Evolutionary conservation across 2,888 invertebrate species (phyloP).

Genomic region (Chydorus sphaericus): DNA sequence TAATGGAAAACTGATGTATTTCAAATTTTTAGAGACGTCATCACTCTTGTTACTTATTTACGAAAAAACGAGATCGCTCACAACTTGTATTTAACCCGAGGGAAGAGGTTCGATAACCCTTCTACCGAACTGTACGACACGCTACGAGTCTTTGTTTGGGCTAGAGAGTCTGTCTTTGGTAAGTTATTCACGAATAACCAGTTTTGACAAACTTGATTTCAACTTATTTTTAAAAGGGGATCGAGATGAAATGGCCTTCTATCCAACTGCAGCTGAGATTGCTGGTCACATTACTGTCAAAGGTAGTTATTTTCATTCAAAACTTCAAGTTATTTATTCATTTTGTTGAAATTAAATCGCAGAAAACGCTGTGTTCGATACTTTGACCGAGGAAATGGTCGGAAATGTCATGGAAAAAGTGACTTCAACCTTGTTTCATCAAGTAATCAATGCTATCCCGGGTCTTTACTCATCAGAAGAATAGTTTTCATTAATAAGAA

Average conservation of each 20-base stretch:
- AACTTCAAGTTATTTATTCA: not conserved
- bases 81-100: constrained; percentile 54
- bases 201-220: no score
- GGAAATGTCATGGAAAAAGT: no score
- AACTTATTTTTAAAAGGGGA: no score
- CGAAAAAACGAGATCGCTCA: constrained; percentile 52
- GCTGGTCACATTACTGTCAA: constrained; percentile 58
- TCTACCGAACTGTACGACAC: constrained; percentile 12
- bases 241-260: constrained; percentile 39
- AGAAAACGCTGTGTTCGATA: not conserved
- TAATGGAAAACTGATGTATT: no score
- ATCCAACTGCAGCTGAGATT: constrained; percentile 57
- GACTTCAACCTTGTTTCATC: no score
- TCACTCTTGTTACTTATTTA: constrained; percentile 40
- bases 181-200: no score
- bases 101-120: constrained; percentile 26
- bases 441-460: no score
- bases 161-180: constrained; percentile 37
- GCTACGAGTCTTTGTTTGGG: constrained; percentile 11
- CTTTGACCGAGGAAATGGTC: not conserved
- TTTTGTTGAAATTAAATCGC: no score
- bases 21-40: constrained; percentile 35
- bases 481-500: no score
- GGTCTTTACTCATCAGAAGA: no score
- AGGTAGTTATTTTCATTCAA: constrained; percentile 25